Evolutionary conservation across 2,888 invertebrate species (phyloP).

Genomic region (Epirrhoe tristata): DNA sequence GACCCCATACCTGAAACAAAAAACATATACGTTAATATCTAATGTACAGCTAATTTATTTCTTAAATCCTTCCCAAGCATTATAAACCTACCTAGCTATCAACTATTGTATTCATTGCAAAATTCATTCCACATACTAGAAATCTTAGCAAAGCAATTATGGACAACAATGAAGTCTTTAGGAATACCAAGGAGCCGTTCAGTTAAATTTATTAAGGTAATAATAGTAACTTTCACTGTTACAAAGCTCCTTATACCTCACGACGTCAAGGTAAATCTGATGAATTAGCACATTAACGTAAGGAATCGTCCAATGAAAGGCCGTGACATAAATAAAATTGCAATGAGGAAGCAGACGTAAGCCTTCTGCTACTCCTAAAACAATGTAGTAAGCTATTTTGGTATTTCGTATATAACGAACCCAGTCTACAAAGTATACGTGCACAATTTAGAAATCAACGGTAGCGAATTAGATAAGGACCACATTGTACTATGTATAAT

Average conservation of each 20-base stretch:
- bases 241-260: conserved; percentile 36
- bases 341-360: conserved; percentile 43
- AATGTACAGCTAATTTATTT: conserved; percentile 15
- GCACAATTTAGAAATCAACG: neutral
- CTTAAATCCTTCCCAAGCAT: neutral
- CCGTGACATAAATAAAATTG: conserved; percentile 42
- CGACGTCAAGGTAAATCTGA: conserved; percentile 41
- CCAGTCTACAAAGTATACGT: neutral
- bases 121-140: conserved; percentile 29
- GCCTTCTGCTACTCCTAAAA: conserved; percentile 39
- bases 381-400: conserved; percentile 52
- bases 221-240: conserved; percentile 38
- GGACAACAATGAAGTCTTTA: conserved; percentile 33
- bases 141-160: conserved; percentile 31
- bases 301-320: conserved; percentile 39
- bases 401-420: conserved; percentile 23
- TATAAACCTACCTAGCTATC: neutral
- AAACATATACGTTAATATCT: conserved; percentile 13
- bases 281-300: conserved; percentile 43
- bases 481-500: neutral
- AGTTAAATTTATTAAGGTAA: conserved; percentile 33
- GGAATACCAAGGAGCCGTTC: conserved; percentile 25
- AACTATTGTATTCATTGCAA: conserved; percentile 32
- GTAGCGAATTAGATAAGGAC: no score
- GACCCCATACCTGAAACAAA: conserved; percentile 34